Evolutionary conservation across 2,888 invertebrate species (phyloP).

Genomic region (Pterostichus madidus): DNA sequence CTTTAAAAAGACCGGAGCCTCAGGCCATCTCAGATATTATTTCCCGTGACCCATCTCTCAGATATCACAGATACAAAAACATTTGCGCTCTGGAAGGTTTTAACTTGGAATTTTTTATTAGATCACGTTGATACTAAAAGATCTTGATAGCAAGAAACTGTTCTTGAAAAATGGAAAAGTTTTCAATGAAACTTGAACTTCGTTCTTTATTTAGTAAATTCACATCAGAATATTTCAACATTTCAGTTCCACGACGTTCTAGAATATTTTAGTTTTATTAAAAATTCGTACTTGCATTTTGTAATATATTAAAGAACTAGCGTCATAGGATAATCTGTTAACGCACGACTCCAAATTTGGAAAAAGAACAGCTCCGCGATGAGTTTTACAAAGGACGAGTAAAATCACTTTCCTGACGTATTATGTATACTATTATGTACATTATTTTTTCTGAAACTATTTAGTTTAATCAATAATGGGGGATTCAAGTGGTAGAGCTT

Average conservation of each 20-base stretch:
- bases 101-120: constrained; percentile 36
- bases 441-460: too few species aligned
- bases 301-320: too few species aligned
- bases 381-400: too few species aligned
- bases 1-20: constrained; percentile 9
- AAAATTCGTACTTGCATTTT: background rate
- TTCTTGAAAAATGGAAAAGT: constrained; percentile 30
- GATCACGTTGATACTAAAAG: constrained; percentile 18
- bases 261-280: background rate
- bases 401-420: too few species aligned
- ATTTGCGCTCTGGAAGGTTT: constrained; percentile 1
- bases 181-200: background rate
- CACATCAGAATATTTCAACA: background rate
- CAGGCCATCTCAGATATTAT: constrained; percentile 37
- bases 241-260: too few species aligned
- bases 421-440: too few species aligned
- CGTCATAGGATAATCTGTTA: too few species aligned
- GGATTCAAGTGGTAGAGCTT: too few species aligned
- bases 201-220: background rate
- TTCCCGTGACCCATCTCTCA: constrained; percentile 10
- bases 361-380: too few species aligned
- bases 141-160: constrained; percentile 33
- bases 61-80: background rate
- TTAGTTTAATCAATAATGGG: too few species aligned
- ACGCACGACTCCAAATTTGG: too few species aligned